A percentile compares a stretch with the other conserved stretches of the same genome.
phyloP scores from a whole-genome alignment of 1,140 invertebrate species.

The Tetraneura akinire region DNA sequence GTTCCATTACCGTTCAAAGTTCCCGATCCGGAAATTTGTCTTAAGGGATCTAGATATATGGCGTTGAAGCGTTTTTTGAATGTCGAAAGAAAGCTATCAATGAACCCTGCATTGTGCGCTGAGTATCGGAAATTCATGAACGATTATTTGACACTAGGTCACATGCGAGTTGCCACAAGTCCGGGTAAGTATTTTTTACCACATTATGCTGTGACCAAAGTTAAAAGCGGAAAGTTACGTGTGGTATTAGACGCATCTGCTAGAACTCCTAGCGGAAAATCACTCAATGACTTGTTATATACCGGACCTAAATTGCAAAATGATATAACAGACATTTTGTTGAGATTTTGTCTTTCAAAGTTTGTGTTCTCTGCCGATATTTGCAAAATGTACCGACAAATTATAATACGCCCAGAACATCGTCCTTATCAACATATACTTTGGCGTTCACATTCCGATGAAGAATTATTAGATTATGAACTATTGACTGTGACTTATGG shows the following conservation, averaged over 20 bases:
- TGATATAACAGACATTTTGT: no score
- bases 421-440: background rate
- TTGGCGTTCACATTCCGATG: background rate
- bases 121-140: background rate
- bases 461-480: background rate
- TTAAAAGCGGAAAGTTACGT: background rate
- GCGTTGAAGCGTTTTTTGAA: background rate
- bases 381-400: no score
- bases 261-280: background rate
- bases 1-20: background rate
- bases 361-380: background rate
- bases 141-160: background rate
- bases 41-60: background rate
- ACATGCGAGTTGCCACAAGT: background rate
- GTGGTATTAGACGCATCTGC: background rate
- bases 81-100: background rate
- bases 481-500: background rate
- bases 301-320: background rate
- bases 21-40: background rate
- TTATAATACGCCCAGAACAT: background rate
- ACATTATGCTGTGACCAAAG: conserved; percentile 13
- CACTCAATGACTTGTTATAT: background rate
- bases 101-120: background rate
- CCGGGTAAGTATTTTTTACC: background rate
- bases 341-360: background rate